Evolutionary conservation across 2,888 invertebrate species (phyloP), one percentile per base, ranked within the genome.

Genomic region (Helleia helle): DNA sequence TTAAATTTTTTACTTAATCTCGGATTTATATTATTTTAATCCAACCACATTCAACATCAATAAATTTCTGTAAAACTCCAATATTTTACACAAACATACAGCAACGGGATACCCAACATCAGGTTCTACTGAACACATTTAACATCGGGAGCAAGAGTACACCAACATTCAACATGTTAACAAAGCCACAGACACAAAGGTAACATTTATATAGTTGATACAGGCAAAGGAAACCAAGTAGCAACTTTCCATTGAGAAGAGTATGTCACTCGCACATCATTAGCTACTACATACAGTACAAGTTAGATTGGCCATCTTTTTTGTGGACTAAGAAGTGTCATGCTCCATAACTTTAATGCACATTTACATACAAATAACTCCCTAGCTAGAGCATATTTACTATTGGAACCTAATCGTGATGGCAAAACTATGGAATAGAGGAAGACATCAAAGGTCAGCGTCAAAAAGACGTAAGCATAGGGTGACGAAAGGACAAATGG

Each of bases 361-460:
- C 34, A 34, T 22, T 22, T 22, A 22, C 22, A 22, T 22, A 22
- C 22, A 22, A 22, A 22, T 22, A 22, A 8, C 8, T 5, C 18
- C 31, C 17, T 17, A 31, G 30, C 15, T 17, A 7, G 31, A 31
- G 17, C 11, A 31, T 31, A 14, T 30, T 15, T 30, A 30, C 36
- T 26, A 13, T 26, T 13, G 5, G 25, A 4, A 5, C 14, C 9
- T 7, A 14, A 4, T 37, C 11, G 14, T 8, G 49, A 50, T 48
- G 52, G 49, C 51, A 52, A 50, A 45, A 47, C 52, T 52, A 52
- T 36, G 44, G 41, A n/a, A n/a, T n/a, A 40, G 36, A 17, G 40
- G 46, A 45, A 51, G 38, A 40, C 44, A 50, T 38, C 38, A 13
- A 30, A 41, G 43, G 38, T 47, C 41, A 39, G 40, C 44, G 47